Evolutionary conservation across 2,888 invertebrate species (phyloP).

Genomic region (Parascotia fuliginaria): DNA sequence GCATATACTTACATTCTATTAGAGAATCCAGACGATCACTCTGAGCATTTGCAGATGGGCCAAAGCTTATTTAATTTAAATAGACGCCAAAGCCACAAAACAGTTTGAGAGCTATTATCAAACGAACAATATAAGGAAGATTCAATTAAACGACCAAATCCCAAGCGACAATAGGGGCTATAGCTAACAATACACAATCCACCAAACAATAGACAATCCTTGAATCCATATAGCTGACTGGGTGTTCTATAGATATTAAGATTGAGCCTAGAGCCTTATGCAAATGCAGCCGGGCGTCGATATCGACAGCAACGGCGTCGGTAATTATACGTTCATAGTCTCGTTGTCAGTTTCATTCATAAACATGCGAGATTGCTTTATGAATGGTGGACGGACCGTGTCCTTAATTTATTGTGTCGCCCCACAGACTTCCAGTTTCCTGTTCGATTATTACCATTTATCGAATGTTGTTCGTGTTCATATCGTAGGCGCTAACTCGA

Average conservation of each 20-base stretch:
- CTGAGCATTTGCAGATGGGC: conserved; percentile 20
- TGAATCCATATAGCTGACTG: conserved; percentile 62
- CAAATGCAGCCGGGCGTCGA: conserved; percentile 67
- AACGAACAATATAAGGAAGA: conserved; percentile 59
- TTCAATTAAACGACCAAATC: conserved; percentile 62
- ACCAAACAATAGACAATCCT: conserved; percentile 69
- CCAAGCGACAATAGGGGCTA: conserved; percentile 61
- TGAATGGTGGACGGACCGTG: conserved; percentile 75
- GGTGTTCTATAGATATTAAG: conserved; percentile 50
- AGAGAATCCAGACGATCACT: conserved; percentile 15
- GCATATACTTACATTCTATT: conserved; percentile 24
- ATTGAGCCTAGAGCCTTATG: conserved; percentile 58
- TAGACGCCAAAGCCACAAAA: conserved; percentile 37
- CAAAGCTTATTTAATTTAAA: conserved; percentile 26
- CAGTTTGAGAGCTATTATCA: conserved; percentile 50
- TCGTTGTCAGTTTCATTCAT: conserved; percentile 76
- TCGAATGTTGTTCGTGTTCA: conserved; percentile 68
- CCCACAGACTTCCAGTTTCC: conserved; percentile 70
- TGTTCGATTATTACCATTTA: conserved; percentile 75
- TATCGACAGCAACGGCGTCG: conserved; percentile 70
- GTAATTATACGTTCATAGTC: conserved; percentile 70
- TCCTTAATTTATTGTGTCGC: conserved; percentile 71
- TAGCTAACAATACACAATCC: conserved; percentile 66
- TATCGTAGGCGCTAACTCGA: conserved; percentile 65
- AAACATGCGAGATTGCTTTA: conserved; percentile 76